Percentiles rank a stretch among this genome's conserved stretches.
Conservation (phyloP, 2,888 invertebrate species). For the Conus canariensis region DNA sequence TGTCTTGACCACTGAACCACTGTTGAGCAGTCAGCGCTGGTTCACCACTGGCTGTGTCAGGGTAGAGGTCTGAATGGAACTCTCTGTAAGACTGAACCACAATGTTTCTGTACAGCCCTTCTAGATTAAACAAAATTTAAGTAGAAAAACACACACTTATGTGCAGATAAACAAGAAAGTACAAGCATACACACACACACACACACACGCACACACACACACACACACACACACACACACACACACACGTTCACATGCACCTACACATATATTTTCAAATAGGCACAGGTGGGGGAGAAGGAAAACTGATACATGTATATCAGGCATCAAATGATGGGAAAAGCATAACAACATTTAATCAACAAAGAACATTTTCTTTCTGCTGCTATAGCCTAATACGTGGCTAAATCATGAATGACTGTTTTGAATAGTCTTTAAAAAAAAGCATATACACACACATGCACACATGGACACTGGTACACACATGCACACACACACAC, state of each 20-base stretch:
- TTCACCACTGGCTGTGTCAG: slow-evolving; percentile 90
- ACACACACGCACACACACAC: not conserved
- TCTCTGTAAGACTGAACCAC: slow-evolving; percentile 89
- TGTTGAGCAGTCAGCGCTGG: slow-evolving; percentile 89
- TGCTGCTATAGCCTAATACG: no score
- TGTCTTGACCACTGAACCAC: slow-evolving; percentile 86
- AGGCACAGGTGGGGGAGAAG: no score
- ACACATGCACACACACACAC: no score
- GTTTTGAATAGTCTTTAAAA: no score
- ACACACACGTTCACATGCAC: not conserved
- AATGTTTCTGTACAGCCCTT: slow-evolving; percentile 88
- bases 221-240: not conserved
- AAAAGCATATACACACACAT: no score
- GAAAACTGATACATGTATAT: not conserved
- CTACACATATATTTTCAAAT: not conserved
- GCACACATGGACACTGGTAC: no score
- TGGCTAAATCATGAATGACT: no score
- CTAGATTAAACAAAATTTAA: not conserved
- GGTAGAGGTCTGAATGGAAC: slow-evolving; percentile 96
- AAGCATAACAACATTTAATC: no score
- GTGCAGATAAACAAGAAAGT: not conserved
- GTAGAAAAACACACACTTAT: not conserved
- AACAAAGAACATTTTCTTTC: no score
- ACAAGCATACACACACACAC: not conserved
- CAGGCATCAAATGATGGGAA: no score